Base-by-base conservation (phyloP, 2,888 invertebrate genomes). In the Diaprepes abbreviatus region DNA sequence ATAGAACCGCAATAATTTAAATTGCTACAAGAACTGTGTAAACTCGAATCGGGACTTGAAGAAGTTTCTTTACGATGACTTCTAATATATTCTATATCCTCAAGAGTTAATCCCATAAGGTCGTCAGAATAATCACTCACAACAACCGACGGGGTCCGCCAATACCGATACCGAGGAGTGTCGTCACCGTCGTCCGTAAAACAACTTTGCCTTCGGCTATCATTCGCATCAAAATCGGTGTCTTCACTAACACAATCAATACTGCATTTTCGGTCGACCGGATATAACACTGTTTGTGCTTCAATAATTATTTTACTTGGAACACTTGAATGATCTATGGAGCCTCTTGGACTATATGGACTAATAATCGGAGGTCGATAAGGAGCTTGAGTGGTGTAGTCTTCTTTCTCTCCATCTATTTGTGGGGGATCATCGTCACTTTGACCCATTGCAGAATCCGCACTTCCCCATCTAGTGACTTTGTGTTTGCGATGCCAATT, bases 121-220 rank as follows among this genome's bases (percentile, higher is more conserved):
- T 90, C 93, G 78, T 94, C 94, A 0, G 93, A 93, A 79, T 94
- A 94, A 82, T 95, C 95, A 79, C 93, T 94, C 40, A 95, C 93
- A 2, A 95, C 93, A 48, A 95, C 94, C 63, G 94, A 94, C 0
- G 95, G 95, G 0, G 94, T 93, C 68, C 94, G 85, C 83, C 93
- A 92, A 77, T 90, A 92, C 3, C 89, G 84, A 63, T 86, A 78
- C 86, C 79, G 76, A 84, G 86, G 73, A 19, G 74, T 73, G 66
- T 84, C 83, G 35, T 83, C 88, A 79, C 74, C 86, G 74, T 85
- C 83, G 62, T 87, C 87, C 12, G 86, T 84, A 52, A 81, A 81
- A 74, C 86, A 86, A 77, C 86, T 88, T 60, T 87, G 87, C 21
- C 88, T 84, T 0, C 87, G 81, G 55, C 82, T 79, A 38, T 80